Evolutionary conservation across 2,797 vertebrate species (phyloP), one percentile per base, ranked within the genome.

Genomic region (Chloroceryle inda): DNA sequence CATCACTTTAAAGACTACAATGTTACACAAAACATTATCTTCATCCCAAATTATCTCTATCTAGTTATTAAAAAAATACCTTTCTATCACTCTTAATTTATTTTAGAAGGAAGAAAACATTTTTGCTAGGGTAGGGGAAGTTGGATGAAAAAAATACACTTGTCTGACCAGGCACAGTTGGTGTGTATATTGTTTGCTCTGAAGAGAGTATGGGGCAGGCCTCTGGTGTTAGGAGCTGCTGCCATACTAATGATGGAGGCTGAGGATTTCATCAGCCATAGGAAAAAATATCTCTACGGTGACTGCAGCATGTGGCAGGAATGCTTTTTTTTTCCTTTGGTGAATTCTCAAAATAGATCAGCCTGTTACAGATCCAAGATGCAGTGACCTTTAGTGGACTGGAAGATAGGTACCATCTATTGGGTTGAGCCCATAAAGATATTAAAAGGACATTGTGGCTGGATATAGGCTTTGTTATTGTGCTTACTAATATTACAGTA

Each of bases 361-460:
- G 29, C 40, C 75, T 83, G 27, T 75, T 53, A 38, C 44, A 47
- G 63, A 47, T 89, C 67, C 91, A 72, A 35, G 77, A 86, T 82
- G 61, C 31, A 40, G 73, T 85, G 94, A 85, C 92, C 81, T 95
- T 96, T 67, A 64, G 71, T 53, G 59, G 77, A 85, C 91, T 45
- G 53, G 96, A 96, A 96, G 75, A 85, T 92, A 62, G 40, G 38
- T 97, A 89, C 95, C 91, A 62, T 53, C 61, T 62, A 2, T 53
- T 91, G 56, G 56, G 23, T 23, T 62, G 61, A 71, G 71, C 67
- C 78, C 52, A 47, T 84, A 24, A 90, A 55, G 83, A 76, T 93
- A 90, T 92, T 93, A 90, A 95, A 86, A 92, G 88, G 64, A 33
- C 19, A 15, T 23, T 64, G 61, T 58, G 66, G 33, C 56, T 64